These are phyloP conservation scores for Acronicta psi DNA, from an alignment of 2,888 invertebrate genomes.

Conservation along the genomic window DNA sequence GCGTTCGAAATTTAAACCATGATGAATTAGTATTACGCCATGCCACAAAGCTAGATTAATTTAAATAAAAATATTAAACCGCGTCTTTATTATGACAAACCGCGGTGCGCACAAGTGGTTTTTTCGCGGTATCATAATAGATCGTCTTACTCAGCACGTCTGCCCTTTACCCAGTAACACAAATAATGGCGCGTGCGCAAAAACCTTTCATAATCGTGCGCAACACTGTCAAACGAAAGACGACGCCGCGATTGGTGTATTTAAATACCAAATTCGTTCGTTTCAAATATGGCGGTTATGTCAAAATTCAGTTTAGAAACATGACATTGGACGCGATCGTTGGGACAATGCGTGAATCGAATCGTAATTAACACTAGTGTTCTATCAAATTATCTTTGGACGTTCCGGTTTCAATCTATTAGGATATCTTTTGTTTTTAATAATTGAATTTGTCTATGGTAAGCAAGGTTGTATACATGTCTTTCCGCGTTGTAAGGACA, in stretches of 20 bases:
- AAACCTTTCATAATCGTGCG: slow-evolving; percentile 64
- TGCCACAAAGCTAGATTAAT: slow-evolving; percentile 24
- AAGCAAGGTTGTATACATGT: slow-evolving; percentile 43
- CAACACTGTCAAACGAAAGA: slow-evolving; percentile 52
- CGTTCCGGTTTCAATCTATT: slow-evolving; percentile 51
- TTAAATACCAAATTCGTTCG: slow-evolving; percentile 61
- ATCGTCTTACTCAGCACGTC: slow-evolving; percentile 63
- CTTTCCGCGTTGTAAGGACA: slow-evolving; percentile 61
- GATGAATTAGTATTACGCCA: slow-evolving; percentile 44
- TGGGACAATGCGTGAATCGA: slow-evolving; percentile 76
- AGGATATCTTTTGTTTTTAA: slow-evolving; percentile 54
- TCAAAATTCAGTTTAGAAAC: slow-evolving; percentile 70
- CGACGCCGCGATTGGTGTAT: slow-evolving; percentile 43
- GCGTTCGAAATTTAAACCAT: slow-evolving; percentile 40
- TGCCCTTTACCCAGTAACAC: slow-evolving; percentile 87
- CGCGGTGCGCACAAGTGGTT: slow-evolving; percentile 41
- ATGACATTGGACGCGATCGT: slow-evolving; percentile 77
- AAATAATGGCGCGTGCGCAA: slow-evolving; percentile 73
- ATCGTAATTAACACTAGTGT: slow-evolving; percentile 67
- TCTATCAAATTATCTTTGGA: slow-evolving; percentile 52
- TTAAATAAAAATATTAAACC: slow-evolving; percentile 14
- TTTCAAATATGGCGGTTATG: slow-evolving; percentile 52
- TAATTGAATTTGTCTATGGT: slow-evolving; percentile 46
- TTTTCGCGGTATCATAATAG: slow-evolving; percentile 65
- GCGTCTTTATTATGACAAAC: slow-evolving; percentile 9